A percentile compares a stretch with the other conserved stretches of the same genome.
These are phyloP conservation scores for Drosophila histrio DNA, from an alignment of 2,888 invertebrate genomes.

Conservation along the genomic window DNA sequence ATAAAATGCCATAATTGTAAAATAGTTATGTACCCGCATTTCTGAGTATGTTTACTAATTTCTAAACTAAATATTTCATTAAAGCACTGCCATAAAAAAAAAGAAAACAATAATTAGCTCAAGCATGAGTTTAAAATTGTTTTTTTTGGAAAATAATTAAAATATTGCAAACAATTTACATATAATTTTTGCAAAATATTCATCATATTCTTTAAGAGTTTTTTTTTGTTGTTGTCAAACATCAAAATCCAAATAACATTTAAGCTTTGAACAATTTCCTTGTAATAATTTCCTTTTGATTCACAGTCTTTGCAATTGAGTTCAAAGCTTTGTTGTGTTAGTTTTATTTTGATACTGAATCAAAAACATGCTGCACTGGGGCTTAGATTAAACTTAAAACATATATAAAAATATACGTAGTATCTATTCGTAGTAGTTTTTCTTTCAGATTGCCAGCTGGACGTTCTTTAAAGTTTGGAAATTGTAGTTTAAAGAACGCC, in stretches of 20 bases:
- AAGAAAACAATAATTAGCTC: neutral
- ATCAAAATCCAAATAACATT: slow-evolving; percentile 14
- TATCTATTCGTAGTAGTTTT: slow-evolving; percentile 32
- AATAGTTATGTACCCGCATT: neutral
- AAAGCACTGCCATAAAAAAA: slow-evolving; percentile 15
- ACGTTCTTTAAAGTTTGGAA: slow-evolving; percentile 18
- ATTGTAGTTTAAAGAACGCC: slow-evolving; percentile 17
- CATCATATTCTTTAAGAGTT: no score
- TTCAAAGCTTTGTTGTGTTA: slow-evolving; percentile 41
- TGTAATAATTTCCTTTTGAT: slow-evolving; percentile 45
- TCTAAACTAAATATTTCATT: slow-evolving; percentile 33
- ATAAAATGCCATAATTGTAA: slow-evolving; percentile 16
- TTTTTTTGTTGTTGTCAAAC: no score
- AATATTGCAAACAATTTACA: no score
- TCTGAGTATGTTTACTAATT: slow-evolving; percentile 39
- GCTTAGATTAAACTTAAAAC: slow-evolving; percentile 59
- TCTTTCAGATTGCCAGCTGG: slow-evolving; percentile 16
- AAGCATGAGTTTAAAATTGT: neutral
- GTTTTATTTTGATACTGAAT: slow-evolving; percentile 10
- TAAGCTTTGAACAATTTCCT: slow-evolving; percentile 43
- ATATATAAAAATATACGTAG: slow-evolving; percentile 60
- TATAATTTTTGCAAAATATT: no score
- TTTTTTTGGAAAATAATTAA: neutral
- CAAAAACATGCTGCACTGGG: slow-evolving; percentile 33
- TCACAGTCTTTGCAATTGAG: slow-evolving; percentile 48